Percentiles rank a stretch among this genome's conserved stretches.
Conservation (phyloP, 1,140 invertebrate species). For the Cherax quadricarinatus region DNA sequence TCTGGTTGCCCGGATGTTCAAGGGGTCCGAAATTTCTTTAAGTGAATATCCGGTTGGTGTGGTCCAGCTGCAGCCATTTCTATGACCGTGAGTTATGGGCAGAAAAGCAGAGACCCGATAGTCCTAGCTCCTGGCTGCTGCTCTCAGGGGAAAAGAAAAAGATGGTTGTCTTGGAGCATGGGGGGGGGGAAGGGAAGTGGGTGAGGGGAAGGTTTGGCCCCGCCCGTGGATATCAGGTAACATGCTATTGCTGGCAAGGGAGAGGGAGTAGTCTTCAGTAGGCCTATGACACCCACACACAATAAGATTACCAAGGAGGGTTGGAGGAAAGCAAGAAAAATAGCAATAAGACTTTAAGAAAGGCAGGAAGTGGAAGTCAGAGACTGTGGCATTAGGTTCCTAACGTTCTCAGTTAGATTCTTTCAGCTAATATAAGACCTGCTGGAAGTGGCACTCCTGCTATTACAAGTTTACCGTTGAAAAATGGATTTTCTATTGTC, state of each 20-base stretch:
- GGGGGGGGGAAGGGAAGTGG: not conserved
- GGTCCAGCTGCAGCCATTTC: not conserved
- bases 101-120: not conserved
- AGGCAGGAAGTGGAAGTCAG: not conserved
- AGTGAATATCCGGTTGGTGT: constrained; percentile 26
- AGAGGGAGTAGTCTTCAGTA: not conserved
- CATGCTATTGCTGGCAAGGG: not conserved
- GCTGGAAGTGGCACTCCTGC: too few species aligned
- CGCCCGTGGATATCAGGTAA: constrained; percentile 19
- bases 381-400: too few species aligned
- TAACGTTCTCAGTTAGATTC: too few species aligned
- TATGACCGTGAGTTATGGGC: constrained; percentile 11
- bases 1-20: constrained; percentile 6
- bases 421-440: too few species aligned
- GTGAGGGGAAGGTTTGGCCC: constrained; percentile 3
- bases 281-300: not conserved
- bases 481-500: too few species aligned
- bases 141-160: not conserved
- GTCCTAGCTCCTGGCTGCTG: not conserved
- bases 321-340: not conserved
- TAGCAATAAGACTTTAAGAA: not conserved
- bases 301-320: constrained; percentile 4
- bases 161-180: too few species aligned
- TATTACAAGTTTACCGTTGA: too few species aligned
- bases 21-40: constrained; percentile 22